Evolutionary conservation across 2,113 vertebrate genomes (phyloP), one percentile per base, ranked within the genome.

Genomic region (Jacana jacana): DNA sequence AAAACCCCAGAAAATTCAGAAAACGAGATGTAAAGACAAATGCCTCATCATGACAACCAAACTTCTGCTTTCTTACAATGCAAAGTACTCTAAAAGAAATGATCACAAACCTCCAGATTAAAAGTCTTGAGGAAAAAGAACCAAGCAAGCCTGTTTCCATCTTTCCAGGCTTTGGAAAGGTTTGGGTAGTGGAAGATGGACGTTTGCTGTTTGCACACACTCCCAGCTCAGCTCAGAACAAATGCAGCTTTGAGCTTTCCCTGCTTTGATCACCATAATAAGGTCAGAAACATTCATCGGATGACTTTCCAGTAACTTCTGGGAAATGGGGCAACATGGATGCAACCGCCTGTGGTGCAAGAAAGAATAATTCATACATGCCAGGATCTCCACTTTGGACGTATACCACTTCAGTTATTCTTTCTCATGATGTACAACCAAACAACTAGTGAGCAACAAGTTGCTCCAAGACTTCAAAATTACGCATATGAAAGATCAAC

Each of bases 1-100:
- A 69, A 37, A 16, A 0, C 4, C 25, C 13, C 8, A 37, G 24
- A 69, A 44, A 6, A 25, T 4, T 22, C 0, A 2, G 54, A 66
- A 88, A 92, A 58, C 2, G 5, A 71, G 31, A 57, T 5, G 10
- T 2, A 15, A 69, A 87, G 66, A 58, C 28, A 77, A 95, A 4
- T 37, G 37, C 57, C 31, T 86, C 51, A 31, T 20, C 57, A 7
- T 0, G 1, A 55, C 4, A 2, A 61, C 20, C 37, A 65, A 25
- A 23, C 9, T 37, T 49, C 71, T n/a, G 22, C 63, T 31, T 24
- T 8, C 52, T 31, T 17, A 22, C 14, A 1, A 1, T 5, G 22
- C 24, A 23, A 55, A 37, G 17, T 35, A 5, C 49, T 40, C 68
- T 17, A 4, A 16, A 37, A 48, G 20, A 61, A 71, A 72, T 0